A percentile compares a stretch with the other conserved stretches of the same genome.
Evolutionary conservation across 2,888 invertebrate species (phyloP).

Genomic region (Drosophila multiciliata): DNA sequence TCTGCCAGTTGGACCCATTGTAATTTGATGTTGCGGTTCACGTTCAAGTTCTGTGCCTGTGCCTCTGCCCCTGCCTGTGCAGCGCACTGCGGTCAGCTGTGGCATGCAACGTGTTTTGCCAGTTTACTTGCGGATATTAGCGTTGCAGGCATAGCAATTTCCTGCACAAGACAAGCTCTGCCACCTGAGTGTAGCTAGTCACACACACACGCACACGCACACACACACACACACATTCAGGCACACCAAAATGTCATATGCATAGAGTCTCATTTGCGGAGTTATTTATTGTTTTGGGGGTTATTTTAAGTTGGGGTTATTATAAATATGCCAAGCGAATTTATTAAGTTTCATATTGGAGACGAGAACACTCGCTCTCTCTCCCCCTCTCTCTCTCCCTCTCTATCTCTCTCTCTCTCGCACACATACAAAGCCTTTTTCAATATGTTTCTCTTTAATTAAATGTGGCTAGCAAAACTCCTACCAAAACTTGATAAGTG

Average conservation of each 20-base stretch:
- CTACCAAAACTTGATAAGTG: too few relatives aligned
- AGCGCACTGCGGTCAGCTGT: slow-evolving; percentile 52
- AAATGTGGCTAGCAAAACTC: slow-evolving; percentile 50
- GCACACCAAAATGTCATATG: neutral
- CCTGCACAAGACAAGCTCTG: slow-evolving; percentile 27
- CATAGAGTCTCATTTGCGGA: slow-evolving; percentile 35
- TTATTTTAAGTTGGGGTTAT: slow-evolving; percentile 63
- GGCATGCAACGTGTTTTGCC: slow-evolving; percentile 35
- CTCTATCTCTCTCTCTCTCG: too few relatives aligned
- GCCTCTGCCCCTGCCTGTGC: slow-evolving; percentile 27
- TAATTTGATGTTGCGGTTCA: slow-evolving; percentile 70
- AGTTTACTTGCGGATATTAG: slow-evolving; percentile 31
- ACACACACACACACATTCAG: neutral
- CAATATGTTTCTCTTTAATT: slow-evolving; percentile 35
- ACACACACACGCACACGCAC: neutral
- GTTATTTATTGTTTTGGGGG: slow-evolving; percentile 50
- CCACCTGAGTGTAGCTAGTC: slow-evolving; percentile 2
- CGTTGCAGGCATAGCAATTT: slow-evolving; percentile 49
- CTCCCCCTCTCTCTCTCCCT: too few relatives aligned
- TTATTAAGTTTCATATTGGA: slow-evolving; percentile 71
- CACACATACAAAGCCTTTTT: too few relatives aligned
- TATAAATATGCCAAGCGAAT: slow-evolving; percentile 68
- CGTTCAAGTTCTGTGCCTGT: slow-evolving; percentile 48
- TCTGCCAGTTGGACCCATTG: slow-evolving; percentile 38
- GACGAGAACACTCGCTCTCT: slow-evolving; percentile 36